phyloP scores from a whole-genome alignment of 2,113 vertebrate species.

The Oriolus oriolus region DNA sequence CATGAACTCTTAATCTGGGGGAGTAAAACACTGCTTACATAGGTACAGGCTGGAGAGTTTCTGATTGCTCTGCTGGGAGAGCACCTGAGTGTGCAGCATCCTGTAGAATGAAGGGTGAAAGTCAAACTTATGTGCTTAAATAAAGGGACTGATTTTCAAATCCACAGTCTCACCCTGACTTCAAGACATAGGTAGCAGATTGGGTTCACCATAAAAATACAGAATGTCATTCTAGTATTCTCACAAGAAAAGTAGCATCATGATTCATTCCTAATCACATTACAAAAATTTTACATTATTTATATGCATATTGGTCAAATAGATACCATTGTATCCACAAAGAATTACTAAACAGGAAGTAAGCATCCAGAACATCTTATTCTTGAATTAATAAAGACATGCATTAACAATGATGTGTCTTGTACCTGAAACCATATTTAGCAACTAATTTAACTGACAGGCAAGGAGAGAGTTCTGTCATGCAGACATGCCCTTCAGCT shows the following conservation, averaged over 20 bases:
- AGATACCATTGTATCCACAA: background rate
- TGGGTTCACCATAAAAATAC: background rate
- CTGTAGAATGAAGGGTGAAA: background rate
- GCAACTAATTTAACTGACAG: constrained; percentile 26
- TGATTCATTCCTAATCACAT: background rate
- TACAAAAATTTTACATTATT: background rate
- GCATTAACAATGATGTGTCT: background rate
- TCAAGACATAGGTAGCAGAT: background rate
- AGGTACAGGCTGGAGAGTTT: background rate
- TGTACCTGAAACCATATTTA: constrained; percentile 30
- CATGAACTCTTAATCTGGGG: background rate
- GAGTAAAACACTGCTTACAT: background rate
- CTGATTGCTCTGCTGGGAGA: background rate
- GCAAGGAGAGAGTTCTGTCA: background rate
- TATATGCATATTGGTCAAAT: background rate
- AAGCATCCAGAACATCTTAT: background rate
- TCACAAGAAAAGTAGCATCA: background rate
- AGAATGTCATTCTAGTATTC: background rate
- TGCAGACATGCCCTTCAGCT: background rate
- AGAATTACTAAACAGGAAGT: background rate
- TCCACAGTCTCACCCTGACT: background rate
- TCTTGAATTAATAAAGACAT: constrained; percentile 5
- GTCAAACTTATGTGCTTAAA: background rate
- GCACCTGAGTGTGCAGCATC: background rate
- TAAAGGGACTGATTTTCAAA: background rate